Evolutionary conservation across 2,797 vertebrate species (phyloP), one percentile per base, ranked within the genome.

Genomic region (Bradypodion ventrale): DNA sequence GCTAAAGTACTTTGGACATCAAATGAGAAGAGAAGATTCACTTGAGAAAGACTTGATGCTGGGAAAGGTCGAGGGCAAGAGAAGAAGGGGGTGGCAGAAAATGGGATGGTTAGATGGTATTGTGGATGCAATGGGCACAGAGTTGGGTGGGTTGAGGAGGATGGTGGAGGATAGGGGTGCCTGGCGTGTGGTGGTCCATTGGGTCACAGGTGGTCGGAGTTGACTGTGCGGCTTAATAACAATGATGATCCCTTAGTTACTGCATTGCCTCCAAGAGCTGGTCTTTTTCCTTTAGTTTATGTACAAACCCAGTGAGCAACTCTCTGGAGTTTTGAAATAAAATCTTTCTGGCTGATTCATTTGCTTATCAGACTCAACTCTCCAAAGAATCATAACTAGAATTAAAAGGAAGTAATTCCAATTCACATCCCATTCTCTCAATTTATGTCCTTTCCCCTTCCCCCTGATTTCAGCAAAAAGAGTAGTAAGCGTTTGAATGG

Each of bases 381-480:
- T 89, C 70, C 75, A 35, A 89, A 89, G 83, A 87, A 75, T 73
- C 84, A 81, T 1, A 70, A 86, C 86, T 87, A 85, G 85, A 89
- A 85, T 46, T 78, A 89, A 88, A 87, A 75, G 66, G 3, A 86
- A 83, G 68, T 65, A 0, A 88, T 69, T 1, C 81, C 59, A 89
- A 87, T 65, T 87, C 81, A 74, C 40, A 66, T 66, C 70, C 74
- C 62, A 68, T 66, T 75, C 37, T 72, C 59, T 80, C 37, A 44
- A n/a, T 75, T 59, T 80, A 80, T 83, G 89, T 46, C 0, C 0
- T 78, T 85, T 85, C 91, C 37, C 35, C 63, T 87, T 87, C 87
- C 44, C 72, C 44, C 65, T 77, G 74, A 27, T 83, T 87, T 84
- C 56, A 56, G 66, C 76, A 80, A 35, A 25, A 15, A 70, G 85